Conservation (phyloP, 2,113 vertebrate genomes). For the Odocoileus hemionus region DNA sequence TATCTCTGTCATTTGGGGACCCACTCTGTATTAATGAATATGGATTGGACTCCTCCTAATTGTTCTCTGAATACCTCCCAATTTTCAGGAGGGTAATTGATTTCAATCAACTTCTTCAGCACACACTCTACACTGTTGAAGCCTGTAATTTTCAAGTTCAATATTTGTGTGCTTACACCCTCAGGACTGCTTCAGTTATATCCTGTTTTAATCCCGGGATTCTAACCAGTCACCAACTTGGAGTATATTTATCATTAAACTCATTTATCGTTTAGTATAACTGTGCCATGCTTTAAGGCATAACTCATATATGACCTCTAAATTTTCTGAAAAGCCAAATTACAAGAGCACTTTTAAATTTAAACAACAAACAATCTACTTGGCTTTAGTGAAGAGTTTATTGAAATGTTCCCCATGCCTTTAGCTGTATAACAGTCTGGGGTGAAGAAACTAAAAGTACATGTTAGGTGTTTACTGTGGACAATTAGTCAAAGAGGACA, state of each 20-base stretch:
- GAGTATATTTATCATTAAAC: constrained; percentile 20
- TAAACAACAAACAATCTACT: background rate
- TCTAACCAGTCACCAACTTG: constrained; percentile 43
- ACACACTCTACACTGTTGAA: constrained; percentile 54
- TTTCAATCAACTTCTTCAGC: constrained; percentile 70
- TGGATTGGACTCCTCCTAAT: constrained; percentile 66
- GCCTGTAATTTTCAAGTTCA: constrained; percentile 68
- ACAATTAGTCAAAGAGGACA: constrained; percentile 32
- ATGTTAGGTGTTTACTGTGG: background rate
- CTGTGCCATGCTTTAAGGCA: background rate
- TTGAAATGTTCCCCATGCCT: background rate
- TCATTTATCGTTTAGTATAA: constrained; percentile 4
- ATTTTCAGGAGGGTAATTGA: constrained; percentile 69
- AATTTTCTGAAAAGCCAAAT: constrained; percentile 6
- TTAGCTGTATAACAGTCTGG: background rate
- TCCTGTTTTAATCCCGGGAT: constrained; percentile 40
- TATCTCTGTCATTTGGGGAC: constrained; percentile 65
- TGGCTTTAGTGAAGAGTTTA: background rate
- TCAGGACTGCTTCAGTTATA: constrained; percentile 60
- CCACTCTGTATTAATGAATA: constrained; percentile 71
- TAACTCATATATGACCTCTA: background rate
- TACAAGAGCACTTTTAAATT: background rate
- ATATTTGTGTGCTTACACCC: constrained; percentile 65
- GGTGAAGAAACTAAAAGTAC: background rate
- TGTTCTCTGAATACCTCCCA: constrained; percentile 66